A percentile compares a stretch with the other conserved stretches of the same genome.
phyloP scores from a whole-genome alignment of 2,797 vertebrate species.

The Simalia tracyae region DNA sequence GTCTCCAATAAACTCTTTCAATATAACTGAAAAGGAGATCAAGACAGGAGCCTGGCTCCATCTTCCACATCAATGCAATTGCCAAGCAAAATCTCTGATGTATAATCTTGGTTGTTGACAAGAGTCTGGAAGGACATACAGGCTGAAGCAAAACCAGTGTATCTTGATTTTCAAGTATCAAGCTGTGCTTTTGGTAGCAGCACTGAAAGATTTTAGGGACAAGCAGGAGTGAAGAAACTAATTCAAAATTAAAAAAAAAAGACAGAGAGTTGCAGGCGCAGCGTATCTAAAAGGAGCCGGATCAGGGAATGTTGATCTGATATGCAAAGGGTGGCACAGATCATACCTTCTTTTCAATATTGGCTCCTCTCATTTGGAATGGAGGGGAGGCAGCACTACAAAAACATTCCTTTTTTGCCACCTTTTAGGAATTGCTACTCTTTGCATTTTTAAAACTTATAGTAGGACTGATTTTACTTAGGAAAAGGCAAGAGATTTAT shows the following conservation, averaged over 20 bases:
- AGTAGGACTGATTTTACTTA: background rate
- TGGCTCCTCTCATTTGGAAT: background rate
- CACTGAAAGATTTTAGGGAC: background rate
- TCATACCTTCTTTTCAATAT: background rate
- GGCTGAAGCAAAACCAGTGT: constrained; percentile 30
- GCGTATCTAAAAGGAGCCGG: background rate
- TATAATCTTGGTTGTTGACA: constrained; percentile 35
- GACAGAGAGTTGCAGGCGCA: background rate
- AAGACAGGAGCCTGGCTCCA: constrained; percentile 23
- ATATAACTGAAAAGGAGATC: constrained; percentile 7
- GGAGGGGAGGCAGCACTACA: background rate
- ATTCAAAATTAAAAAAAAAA: background rate
- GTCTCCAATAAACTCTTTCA: constrained; percentile 24
- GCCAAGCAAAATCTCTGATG: constrained; percentile 30
- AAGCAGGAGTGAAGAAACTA: background rate
- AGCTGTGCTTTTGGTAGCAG: background rate
- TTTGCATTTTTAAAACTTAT: background rate
- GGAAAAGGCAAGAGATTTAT: background rate
- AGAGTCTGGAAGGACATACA: constrained; percentile 25
- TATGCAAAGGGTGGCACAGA: background rate
- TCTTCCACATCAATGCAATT: constrained; percentile 19
- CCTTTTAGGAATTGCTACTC: background rate
- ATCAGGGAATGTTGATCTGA: background rate
- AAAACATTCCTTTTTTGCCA: background rate
- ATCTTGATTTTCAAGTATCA: constrained; percentile 41